Evolutionary conservation across 2,113 vertebrate genomes (phyloP), one percentile per base, ranked within the genome.

Genomic region (Salminus brasiliensis): DNA sequence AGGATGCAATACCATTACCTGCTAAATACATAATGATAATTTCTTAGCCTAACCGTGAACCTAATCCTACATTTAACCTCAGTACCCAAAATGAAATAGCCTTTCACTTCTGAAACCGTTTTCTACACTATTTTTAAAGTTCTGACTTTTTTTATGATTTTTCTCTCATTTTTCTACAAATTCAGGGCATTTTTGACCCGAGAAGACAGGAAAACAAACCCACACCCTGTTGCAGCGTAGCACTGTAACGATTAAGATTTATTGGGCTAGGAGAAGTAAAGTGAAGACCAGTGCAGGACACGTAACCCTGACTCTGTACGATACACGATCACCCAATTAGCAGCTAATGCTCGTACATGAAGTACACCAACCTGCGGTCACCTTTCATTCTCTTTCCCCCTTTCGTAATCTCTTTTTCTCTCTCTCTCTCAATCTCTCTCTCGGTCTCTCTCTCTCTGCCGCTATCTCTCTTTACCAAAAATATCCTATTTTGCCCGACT

Each of bases 321-420:
- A 77, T 62, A 77, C 78, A 72, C 18, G 45, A 62, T 84, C 78
- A 47, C 21, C 8, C 53, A 53, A 69, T 77, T 77, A 77, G 82
- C 49, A 73, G 45, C 69, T 27, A 41, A 80, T 72, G 30, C 34
- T 70, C 66, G 47, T 32, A 72, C 59, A 25, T 69, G 73, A 81
- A 71, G 53, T 66, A 83, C 68, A 52, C 30, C 30, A 78, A 62
- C 36, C 62, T 62, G 74, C 11, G 15, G 29, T 67, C 9, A 32
- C 43, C 47, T 36, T 71, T 66, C 62, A 9, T 27, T 30, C 30
- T 72, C 68, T 6, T 43, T 43, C 34, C 27, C 25, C 30, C 36
- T 23, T 43, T 57, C 23, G 57, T 30, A 5, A 45, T 47, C 47
- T 72, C 36, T 18, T 36, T 49, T 29, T 70, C 34, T 76, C 21